Base-by-base conservation (phyloP, 92 coral and sea anemone species). In the Pocillopora grandis region DNA sequence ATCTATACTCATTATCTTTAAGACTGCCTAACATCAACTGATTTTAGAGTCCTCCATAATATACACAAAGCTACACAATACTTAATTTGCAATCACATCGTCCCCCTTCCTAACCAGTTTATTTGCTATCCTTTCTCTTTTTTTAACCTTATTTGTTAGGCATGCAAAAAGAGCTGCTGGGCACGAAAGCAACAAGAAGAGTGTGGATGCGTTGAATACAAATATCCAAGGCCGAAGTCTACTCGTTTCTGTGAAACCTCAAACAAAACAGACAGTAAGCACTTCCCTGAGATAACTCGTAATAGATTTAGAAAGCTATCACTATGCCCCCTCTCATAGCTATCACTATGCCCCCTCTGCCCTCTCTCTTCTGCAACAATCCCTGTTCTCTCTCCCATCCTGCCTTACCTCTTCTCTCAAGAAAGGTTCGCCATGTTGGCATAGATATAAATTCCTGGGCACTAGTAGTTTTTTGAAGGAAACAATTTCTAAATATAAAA, bases 111-210 rank as follows among this genome's bases (percentile, higher is more conserved):
- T 18, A 2, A 0, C 19, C 64, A 60, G 5, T 15, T 21, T 8
- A 12, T 33, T 35, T 11, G 3, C 10, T 17, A 8, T 17, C 14
- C 9, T 7, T 36, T 70, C 10, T 27, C 9, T 2, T 17, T 1
- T 70, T 36, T 70, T 49, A 36, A 68, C 55, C 33, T 70, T 20
- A 16, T 2, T 21, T 15, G 33, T n/a, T 17, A 88, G 91, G 91
- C 91, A 0, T 88, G 91, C 77, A 72, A 80, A 62, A 13, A 62
- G n/a, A 84, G 88, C 8, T 88, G 91, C 55, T 80, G 85, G 73
- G 68, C 73, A 8, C 48, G 19, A n/a, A 72, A 56, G 76, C 85
- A 84, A 66, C 52, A 12, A 2, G 9, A 72, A 17, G 13, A 12
- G 18, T 88, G 91, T 61, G 63, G 72, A 2, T 88, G 91, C 75